Evolutionary conservation across 2,888 invertebrate genomes (phyloP).

Genomic region (Dysmachus trigonus): DNA sequence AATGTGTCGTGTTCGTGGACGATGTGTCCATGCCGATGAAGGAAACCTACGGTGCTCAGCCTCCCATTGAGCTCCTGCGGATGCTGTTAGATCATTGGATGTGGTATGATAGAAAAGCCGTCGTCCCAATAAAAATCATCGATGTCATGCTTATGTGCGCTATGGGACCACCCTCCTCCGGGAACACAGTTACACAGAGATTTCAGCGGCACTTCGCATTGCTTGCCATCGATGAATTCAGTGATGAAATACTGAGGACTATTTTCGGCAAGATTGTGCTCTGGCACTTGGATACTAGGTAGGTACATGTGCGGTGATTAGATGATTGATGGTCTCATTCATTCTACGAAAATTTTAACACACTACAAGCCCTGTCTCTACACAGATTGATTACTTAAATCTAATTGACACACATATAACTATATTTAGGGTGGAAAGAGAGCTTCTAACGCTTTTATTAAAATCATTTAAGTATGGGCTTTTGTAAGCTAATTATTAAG

Average conservation of each 20-base stretch:
- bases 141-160: conserved; percentile 90
- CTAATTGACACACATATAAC: background rate
- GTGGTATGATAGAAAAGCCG: conserved; percentile 89
- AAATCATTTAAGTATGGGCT: background rate
- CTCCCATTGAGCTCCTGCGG: conserved; percentile 89
- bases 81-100: conserved; percentile 90
- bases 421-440: background rate
- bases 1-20: conserved; percentile 90
- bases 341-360: conserved; percentile 3
- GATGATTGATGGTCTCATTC: background rate
- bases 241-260: conserved; percentile 81
- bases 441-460: background rate
- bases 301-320: conserved; percentile 45
- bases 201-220: conserved; percentile 89
- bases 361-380: background rate
- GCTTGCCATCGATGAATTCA: conserved; percentile 88
- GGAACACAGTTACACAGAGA: conserved; percentile 84
- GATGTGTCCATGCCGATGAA: conserved; percentile 95
- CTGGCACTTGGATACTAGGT: conserved; percentile 96
- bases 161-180: conserved; percentile 82
- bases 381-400: background rate
- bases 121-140: conserved; percentile 78
- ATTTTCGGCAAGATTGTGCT: conserved; percentile 91
- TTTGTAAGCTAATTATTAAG: background rate
- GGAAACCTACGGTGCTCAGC: conserved; percentile 87